phyloP scores from a whole-genome alignment of 2,113 vertebrate genomes.

The Sebastes fasciatus region DNA sequence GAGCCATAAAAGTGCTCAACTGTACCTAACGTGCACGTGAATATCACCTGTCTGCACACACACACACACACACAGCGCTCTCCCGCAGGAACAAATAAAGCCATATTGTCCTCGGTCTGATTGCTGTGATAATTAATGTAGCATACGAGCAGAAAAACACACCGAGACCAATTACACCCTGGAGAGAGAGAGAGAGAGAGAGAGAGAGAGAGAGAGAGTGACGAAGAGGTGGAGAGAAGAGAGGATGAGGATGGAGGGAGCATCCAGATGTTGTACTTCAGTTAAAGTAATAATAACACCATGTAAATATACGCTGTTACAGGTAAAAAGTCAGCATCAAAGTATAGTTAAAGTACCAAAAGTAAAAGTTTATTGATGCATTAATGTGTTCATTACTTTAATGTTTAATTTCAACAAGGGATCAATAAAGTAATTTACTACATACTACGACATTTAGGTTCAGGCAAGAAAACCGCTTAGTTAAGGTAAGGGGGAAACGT shows the following conservation, averaged over 20 bases:
- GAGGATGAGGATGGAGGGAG: neutral
- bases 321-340: neutral
- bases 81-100: slow-evolving; percentile 75
- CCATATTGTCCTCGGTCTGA: slow-evolving; percentile 77
- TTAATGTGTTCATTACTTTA: too few relatives aligned
- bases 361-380: too few relatives aligned
- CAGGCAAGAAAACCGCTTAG: too few relatives aligned
- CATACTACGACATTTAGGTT: too few relatives aligned
- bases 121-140: slow-evolving; percentile 78
- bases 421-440: too few relatives aligned
- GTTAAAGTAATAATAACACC: neutral
- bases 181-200: slow-evolving; percentile 4
- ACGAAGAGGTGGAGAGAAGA: neutral
- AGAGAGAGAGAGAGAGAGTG: slow-evolving; percentile 11
- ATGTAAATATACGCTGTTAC: neutral
- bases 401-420: too few relatives aligned
- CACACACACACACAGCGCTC: slow-evolving; percentile 20
- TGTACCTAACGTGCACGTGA: slow-evolving; percentile 63
- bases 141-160: slow-evolving; percentile 73
- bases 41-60: slow-evolving; percentile 62
- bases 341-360: neutral
- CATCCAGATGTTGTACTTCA: neutral
- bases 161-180: slow-evolving; percentile 69
- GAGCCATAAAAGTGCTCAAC: slow-evolving; percentile 76
- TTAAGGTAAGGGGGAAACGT: too few relatives aligned